Conservation (phyloP, 2,113 vertebrate species). For the Erythrolamprus reginae region DNA sequence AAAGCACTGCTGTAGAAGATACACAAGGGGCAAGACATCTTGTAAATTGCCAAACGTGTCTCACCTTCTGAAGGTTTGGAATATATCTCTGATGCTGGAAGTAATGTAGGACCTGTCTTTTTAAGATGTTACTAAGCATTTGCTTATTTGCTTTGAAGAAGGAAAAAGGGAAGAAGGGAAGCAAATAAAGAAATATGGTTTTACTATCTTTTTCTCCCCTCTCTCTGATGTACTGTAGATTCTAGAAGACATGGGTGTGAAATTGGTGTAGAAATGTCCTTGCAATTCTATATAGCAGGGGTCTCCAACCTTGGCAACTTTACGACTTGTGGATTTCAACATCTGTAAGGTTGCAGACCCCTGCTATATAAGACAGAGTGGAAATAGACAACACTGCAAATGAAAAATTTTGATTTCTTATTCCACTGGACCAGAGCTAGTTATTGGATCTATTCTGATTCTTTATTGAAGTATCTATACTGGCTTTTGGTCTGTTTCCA, state of each 20-base stretch:
- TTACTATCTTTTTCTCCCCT: neutral
- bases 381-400: neutral
- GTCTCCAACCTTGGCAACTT: no score
- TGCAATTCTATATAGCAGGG: neutral
- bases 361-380: neutral
- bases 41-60: neutral
- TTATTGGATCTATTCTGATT: neutral
- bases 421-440: neutral
- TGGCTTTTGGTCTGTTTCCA: neutral
- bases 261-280: rapidly evolving
- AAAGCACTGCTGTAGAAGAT: no score
- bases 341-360: no score
- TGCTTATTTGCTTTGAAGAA: neutral
- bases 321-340: no score
- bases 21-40: neutral
- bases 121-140: constrained; percentile 6
- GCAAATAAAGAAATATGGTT: neutral
- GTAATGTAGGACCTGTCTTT: neutral
- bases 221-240: neutral
- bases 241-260: neutral
- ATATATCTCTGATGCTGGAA: neutral
- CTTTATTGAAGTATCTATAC: neutral
- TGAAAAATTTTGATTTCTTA: neutral
- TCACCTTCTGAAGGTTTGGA: constrained; percentile 20
- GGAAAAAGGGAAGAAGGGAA: neutral